Base-by-base conservation (phyloP, 2,797 vertebrate species). In the Tamandua tetradactyla region DNA sequence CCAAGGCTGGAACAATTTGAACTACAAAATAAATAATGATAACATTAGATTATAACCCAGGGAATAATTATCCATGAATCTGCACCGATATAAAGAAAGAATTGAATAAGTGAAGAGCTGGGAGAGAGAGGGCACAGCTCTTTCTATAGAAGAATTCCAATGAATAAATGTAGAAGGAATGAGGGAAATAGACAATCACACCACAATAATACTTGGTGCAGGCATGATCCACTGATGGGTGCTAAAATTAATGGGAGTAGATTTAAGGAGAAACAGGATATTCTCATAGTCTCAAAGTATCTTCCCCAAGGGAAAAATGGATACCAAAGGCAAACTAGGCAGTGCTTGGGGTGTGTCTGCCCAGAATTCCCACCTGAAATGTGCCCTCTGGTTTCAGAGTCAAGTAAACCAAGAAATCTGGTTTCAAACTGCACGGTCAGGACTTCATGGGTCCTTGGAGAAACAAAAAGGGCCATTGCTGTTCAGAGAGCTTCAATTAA, bases 271-370 rank as follows among this genome's bases (percentile, higher is more conserved):
- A 87, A 86, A 84, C 30, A 71, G 42, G 32, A 25, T 86, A 92
- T 96, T 83, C 80, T 47, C 44, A 72, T 78, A 75, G 42, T 78
- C 71, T 96, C 81, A 87, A 66, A 89, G 57, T 78, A 61, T 78
- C 57, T 89, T 94, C 47, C 52, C 55, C 52, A 59, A 88, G 42
- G 71, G 37, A 32, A 47, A 91, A 93, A 80, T 47, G 23, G 40
- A 75, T 76, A 30, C 15, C 49, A 4, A 42, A 90, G 78, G 55
- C 71, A 94, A 95, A 88, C 27, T 75, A 79, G 40, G 30, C 27
- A 79, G n/a, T 15, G 61, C 40, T 27, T 52, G 15, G 37, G 37
- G 47, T 89, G 8, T 69, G 68, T 85, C 35, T 92, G 37, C 80
- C 42, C 40, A 86, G 81, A 90, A 89, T 92, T 92, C 74, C 23